These are phyloP conservation scores for Bruchidius siliquastri DNA, from an alignment of 2,888 invertebrate species.

Conservation along the genomic window DNA sequence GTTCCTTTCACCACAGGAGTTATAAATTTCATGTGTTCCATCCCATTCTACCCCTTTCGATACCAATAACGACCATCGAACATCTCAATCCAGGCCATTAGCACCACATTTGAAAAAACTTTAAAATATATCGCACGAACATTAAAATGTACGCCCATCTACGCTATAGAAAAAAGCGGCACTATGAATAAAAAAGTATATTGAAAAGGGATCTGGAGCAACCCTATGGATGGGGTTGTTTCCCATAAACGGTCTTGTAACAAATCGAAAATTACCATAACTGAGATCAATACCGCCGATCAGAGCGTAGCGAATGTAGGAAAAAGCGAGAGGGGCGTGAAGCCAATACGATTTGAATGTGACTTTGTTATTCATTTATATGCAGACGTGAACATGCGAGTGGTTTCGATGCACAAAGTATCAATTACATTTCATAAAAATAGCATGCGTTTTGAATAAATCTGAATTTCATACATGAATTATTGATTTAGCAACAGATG, in stretches of 20 bases:
- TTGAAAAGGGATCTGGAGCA: conserved; percentile 30
- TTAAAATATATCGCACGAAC: conserved; percentile 39
- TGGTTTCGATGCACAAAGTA: conserved; percentile 22
- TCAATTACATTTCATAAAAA: conserved; percentile 24
- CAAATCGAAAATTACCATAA: conserved; percentile 46
- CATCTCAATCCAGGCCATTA: conserved; percentile 44
- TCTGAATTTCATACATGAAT: not conserved
- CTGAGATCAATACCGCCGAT: conserved; percentile 38
- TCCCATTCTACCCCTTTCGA: conserved; percentile 19
- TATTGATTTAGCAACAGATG: conserved; percentile 12
- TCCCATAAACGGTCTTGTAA: conserved; percentile 46
- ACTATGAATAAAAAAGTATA: conserved; percentile 36
- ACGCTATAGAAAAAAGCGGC: conserved; percentile 21
- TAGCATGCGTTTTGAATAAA: conserved; percentile 10
- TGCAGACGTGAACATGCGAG: conserved; percentile 25
- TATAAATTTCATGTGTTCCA: conserved; percentile 7
- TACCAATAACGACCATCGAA: conserved; percentile 13
- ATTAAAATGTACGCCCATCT: conserved; percentile 44
- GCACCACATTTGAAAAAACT: conserved; percentile 39
- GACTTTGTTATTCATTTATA: conserved; percentile 38
- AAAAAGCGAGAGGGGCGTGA: conserved; percentile 40
- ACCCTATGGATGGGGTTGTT: conserved; percentile 1
- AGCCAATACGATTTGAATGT: conserved; percentile 40
- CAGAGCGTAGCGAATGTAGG: conserved; percentile 38
- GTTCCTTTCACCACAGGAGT: conserved; percentile 30